Conservation (phyloP, 2,113 vertebrate genomes). For the Heterocephalus glaber region DNA sequence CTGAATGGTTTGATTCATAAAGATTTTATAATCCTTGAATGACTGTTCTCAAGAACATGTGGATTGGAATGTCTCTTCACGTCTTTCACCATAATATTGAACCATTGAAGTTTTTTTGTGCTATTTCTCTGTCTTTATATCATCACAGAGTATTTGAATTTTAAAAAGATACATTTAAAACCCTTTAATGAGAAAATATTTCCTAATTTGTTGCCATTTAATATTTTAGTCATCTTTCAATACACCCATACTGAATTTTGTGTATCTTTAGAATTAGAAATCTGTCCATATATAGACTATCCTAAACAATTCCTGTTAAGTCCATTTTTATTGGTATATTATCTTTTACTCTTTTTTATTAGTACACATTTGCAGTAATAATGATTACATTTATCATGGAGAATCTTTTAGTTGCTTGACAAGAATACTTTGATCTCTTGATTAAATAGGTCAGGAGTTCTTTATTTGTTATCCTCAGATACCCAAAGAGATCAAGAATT, state of each 20-base stretch:
- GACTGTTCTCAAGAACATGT: background rate
- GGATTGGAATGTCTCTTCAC: background rate
- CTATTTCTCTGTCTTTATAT: conserved; percentile 1
- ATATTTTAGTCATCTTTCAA: conserved; percentile 40
- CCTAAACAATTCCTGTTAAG: background rate
- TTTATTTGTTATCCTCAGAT: background rate
- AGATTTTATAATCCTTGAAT: background rate
- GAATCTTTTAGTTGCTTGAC: background rate
- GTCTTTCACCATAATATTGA: background rate
- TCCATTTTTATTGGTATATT: conserved; percentile 23
- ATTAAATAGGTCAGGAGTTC: background rate
- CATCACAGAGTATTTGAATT: background rate
- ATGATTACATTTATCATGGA: background rate
- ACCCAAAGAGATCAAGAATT: background rate
- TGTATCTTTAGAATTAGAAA: background rate
- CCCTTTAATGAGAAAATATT: background rate
- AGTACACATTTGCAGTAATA: background rate
- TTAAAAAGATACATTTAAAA: background rate
- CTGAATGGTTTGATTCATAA: background rate
- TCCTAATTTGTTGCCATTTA: conserved; percentile 29
- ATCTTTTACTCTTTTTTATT: background rate
- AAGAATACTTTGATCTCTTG: background rate
- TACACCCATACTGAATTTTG: background rate
- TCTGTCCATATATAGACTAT: background rate
- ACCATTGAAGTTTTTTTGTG: background rate